These are phyloP conservation scores for Columba livia DNA, from an alignment of 2,113 vertebrate genomes.

Conservation along the genomic window DNA sequence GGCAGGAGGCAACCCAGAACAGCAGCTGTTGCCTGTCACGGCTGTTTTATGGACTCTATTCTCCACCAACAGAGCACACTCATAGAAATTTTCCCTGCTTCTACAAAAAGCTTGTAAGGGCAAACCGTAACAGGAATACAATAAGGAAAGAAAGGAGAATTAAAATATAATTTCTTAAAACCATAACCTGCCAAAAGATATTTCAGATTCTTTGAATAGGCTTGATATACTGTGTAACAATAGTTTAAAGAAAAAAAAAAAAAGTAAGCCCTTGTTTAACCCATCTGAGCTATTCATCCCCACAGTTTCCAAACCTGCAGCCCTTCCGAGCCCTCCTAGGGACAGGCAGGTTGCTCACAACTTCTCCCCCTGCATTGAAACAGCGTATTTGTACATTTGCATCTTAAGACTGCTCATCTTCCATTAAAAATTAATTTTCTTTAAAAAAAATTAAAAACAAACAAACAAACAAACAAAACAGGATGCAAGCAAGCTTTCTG, in stretches of 20 bases:
- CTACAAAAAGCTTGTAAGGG: neutral
- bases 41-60: neutral
- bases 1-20: neutral
- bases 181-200: neutral
- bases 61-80: neutral
- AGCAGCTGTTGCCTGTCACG: neutral
- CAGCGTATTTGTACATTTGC: neutral
- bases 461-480: neutral
- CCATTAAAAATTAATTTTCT: slow-evolving; percentile 54
- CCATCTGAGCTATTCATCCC: neutral
- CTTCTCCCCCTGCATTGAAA: neutral
- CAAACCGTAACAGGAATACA: neutral
- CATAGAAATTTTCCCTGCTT: neutral
- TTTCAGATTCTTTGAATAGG: neutral
- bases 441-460: neutral
- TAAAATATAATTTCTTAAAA: neutral
- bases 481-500: slow-evolving; percentile 8
- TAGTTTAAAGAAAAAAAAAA: neutral
- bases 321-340: neutral
- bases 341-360: neutral
- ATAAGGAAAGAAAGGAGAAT: neutral
- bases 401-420: slow-evolving; percentile 11
- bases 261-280: neutral
- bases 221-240: neutral
- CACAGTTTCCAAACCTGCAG: neutral